phyloP scores from a whole-genome alignment of 2,797 vertebrate genomes.

The Manis pentadactyla region DNA sequence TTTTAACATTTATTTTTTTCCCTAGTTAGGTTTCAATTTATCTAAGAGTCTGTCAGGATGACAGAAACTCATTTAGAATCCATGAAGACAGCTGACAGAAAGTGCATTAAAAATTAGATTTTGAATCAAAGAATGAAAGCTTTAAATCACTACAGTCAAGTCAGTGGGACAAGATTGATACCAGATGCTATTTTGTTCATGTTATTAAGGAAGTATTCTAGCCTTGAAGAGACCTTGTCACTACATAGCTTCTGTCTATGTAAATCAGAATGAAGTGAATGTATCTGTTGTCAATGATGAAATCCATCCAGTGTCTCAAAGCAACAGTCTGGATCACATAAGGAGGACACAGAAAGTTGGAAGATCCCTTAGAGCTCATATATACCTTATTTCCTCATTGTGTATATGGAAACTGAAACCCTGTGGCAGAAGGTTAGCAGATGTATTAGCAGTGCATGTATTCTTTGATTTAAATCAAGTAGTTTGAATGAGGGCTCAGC shows the following conservation, averaged over 20 bases:
- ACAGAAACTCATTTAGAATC: conserved; percentile 89
- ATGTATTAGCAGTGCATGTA: neutral
- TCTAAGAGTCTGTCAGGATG: conserved; percentile 87
- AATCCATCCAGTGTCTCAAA: conserved; percentile 82
- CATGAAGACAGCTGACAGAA: conserved; percentile 89
- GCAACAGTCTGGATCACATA: conserved; percentile 11
- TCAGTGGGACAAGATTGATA: conserved; percentile 89
- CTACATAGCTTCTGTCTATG: conserved; percentile 89
- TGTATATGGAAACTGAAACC: neutral
- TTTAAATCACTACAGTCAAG: conserved; percentile 88
- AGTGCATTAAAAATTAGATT: conserved; percentile 90
- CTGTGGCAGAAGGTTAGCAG: neutral
- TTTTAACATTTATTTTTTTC: conserved; percentile 82
- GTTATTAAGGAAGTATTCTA: conserved; percentile 89
- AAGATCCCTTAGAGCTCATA: neutral
- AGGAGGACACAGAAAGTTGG: neutral
- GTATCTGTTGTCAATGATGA: conserved; percentile 84
- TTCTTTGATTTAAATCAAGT: neutral
- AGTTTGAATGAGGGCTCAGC: neutral
- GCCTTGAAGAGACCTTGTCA: conserved; percentile 90
- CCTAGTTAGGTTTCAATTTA: conserved; percentile 87
- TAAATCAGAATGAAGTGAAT: conserved; percentile 88
- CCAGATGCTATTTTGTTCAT: conserved; percentile 88
- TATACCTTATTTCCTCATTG: neutral
- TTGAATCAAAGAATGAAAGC: conserved; percentile 89